phyloP scores from a whole-genome alignment of 1,140 invertebrate genomes.

The Dreissena polymorpha region DNA sequence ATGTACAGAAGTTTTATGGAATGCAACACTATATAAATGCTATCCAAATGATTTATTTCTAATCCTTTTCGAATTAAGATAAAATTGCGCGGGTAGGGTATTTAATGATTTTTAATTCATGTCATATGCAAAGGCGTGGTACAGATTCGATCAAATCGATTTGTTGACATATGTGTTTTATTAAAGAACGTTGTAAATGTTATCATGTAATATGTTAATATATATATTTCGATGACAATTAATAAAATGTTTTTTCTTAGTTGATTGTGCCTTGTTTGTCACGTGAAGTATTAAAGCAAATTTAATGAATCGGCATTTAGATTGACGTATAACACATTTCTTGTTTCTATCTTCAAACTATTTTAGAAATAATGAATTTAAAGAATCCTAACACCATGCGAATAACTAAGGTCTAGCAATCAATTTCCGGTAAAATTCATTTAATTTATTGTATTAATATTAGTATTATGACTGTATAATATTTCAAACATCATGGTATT shows the following conservation, averaged over 20 bases:
- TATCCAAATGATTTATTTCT: background rate
- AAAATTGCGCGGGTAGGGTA: background rate
- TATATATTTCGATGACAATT: conserved; percentile 2
- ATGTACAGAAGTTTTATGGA: too few species aligned
- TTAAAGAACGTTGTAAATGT: background rate
- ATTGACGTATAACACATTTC: too few species aligned
- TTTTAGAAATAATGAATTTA: too few species aligned
- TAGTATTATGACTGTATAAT: too few species aligned
- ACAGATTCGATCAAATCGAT: background rate
- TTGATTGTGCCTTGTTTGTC: background rate
- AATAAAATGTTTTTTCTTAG: conserved; percentile 1
- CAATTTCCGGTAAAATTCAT: too few species aligned
- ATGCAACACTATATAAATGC: too few species aligned
- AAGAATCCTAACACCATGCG: too few species aligned
- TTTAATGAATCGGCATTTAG: too few species aligned
- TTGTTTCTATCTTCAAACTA: too few species aligned
- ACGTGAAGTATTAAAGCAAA: background rate
- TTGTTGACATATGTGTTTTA: background rate
- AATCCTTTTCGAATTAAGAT: background rate
- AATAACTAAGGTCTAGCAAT: too few species aligned
- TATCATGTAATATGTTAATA: conserved; percentile 1
- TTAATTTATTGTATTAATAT: too few species aligned
- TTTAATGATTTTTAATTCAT: background rate
- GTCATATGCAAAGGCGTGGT: background rate
- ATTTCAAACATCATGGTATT: too few species aligned